These are phyloP conservation scores for Fregetta grallaria DNA, from an alignment of 2,113 vertebrate genomes.

Conservation along the genomic window DNA sequence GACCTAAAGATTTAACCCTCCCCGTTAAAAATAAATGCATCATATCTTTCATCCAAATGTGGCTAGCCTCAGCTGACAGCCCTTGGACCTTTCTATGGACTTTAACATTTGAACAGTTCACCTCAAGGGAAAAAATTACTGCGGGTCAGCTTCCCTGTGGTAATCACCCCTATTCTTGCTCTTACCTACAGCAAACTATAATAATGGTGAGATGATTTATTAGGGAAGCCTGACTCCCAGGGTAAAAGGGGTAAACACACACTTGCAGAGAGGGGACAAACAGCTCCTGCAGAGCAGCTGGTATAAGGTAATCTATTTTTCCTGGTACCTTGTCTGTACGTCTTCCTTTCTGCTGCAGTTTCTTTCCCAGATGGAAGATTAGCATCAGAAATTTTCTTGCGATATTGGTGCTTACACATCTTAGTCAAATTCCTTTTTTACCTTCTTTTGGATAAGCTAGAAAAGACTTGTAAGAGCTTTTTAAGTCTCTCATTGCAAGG, in stretches of 20 bases:
- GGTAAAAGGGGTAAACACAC: neutral
- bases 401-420: neutral
- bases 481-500: neutral
- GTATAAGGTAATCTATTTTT: neutral
- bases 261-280: neutral
- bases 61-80: neutral
- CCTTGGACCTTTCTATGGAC: neutral
- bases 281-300: neutral
- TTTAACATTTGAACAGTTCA: neutral
- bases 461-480: neutral
- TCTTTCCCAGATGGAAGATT: neutral
- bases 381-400: neutral
- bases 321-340: neutral
- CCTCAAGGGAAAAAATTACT: neutral
- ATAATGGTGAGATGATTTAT: neutral
- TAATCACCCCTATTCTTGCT: neutral
- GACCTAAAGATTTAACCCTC: slow-evolving; percentile 49
- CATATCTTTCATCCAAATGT: slow-evolving; percentile 21
- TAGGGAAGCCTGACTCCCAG: neutral
- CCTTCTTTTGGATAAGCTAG: neutral
- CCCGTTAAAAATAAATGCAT: slow-evolving; percentile 3
- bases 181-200: neutral
- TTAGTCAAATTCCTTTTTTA: neutral
- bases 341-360: neutral
- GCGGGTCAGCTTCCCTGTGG: neutral